Evolutionary conservation across 1,140 invertebrate genomes (phyloP).

Genomic region (Zeugodacus cucurbitae): DNA sequence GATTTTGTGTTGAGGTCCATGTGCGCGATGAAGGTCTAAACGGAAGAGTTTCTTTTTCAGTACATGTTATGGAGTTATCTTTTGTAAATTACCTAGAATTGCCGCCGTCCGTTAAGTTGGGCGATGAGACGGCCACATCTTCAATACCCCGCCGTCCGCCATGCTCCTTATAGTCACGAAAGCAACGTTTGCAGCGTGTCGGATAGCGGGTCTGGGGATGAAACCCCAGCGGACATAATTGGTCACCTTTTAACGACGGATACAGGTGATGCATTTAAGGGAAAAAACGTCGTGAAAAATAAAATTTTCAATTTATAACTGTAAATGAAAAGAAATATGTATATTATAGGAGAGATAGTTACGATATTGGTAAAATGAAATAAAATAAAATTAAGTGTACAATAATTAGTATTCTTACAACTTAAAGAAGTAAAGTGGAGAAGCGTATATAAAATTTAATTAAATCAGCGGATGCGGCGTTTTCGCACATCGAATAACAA

Average conservation of each 20-base stretch:
- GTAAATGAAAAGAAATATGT: neutral
- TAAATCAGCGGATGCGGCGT: too few species aligned
- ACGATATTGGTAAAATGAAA: neutral
- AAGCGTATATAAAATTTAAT: too few species aligned
- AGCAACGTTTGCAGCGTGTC: slow-evolving; percentile 91
- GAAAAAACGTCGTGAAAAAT: slow-evolving; percentile 44
- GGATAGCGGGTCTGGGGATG: slow-evolving; percentile 94
- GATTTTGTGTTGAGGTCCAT: slow-evolving; percentile 71
- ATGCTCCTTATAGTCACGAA: slow-evolving; percentile 93
- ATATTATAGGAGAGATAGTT: neutral
- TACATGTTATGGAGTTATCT: neutral
- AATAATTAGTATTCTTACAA: too few species aligned
- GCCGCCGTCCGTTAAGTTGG: slow-evolving; percentile 76
- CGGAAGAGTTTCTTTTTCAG: neutral
- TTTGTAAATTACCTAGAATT: slow-evolving; percentile 68
- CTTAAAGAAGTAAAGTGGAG: too few species aligned
- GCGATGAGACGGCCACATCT: slow-evolving; percentile 80
- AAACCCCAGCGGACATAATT: slow-evolving; percentile 91
- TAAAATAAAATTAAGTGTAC: neutral
- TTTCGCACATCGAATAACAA: too few species aligned
- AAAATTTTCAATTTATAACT: slow-evolving; percentile 22
- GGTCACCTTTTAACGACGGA: slow-evolving; percentile 84
- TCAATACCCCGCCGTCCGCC: slow-evolving; percentile 77
- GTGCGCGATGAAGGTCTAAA: slow-evolving; percentile 62
- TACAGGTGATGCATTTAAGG: slow-evolving; percentile 81